Evolutionary conservation across 2,888 invertebrate species (phyloP).

Genomic region (Standfussiana lucernea): DNA sequence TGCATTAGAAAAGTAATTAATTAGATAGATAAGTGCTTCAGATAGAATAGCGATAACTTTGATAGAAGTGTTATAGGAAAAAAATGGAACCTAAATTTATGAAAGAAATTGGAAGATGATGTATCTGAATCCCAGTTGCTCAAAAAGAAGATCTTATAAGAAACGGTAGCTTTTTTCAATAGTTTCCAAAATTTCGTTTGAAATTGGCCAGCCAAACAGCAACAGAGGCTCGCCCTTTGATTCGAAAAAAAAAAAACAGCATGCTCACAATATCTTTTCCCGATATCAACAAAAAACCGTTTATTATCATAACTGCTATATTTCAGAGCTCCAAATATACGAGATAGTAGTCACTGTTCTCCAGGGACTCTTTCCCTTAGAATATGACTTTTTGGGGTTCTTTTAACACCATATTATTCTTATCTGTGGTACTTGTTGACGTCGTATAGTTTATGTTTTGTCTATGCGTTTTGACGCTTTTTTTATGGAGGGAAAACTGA

Average conservation of each 20-base stretch:
- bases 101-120: background rate
- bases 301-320: constrained; percentile 75
- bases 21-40: no score
- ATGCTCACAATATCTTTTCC: constrained; percentile 12
- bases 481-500: constrained; percentile 20
- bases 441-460: constrained; percentile 32
- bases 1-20: no score
- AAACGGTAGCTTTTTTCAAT: no score
- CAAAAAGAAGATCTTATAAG: no score
- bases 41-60: no score
- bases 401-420: constrained; percentile 56
- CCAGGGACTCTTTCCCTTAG: constrained; percentile 74
- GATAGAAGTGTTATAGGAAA: no score
- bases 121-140: no score
- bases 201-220: background rate
- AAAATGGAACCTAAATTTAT: background rate
- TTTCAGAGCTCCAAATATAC: constrained; percentile 68
- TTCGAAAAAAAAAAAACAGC: background rate
- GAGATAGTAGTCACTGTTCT: constrained; percentile 72
- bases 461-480: background rate
- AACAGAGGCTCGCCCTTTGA: background rate
- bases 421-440: constrained; percentile 56
- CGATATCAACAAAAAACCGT: constrained; percentile 63
- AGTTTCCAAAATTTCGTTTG: background rate
- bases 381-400: constrained; percentile 64